Conservation (phyloP, 1,140 invertebrate species). For the Anastrepha obliqua region DNA sequence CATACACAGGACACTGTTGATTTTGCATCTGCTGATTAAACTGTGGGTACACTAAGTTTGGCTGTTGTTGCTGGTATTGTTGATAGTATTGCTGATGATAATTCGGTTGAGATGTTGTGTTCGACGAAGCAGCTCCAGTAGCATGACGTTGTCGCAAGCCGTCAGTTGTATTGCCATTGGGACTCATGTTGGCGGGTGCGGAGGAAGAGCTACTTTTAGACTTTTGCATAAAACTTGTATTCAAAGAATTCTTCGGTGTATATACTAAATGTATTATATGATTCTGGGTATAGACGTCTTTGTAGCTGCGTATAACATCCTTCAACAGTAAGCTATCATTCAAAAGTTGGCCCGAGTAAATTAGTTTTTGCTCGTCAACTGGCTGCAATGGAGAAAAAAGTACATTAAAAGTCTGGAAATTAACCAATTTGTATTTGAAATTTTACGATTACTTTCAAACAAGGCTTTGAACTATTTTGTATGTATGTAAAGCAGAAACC, state of each 20-base stretch:
- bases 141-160: constrained; percentile 74
- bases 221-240: constrained; percentile 55
- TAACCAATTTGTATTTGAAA: too few relatives aligned
- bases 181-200: constrained; percentile 60
- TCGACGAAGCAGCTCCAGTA: constrained; percentile 44
- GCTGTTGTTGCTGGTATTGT: constrained; percentile 57
- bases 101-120: not conserved
- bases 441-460: too few relatives aligned
- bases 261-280: constrained; percentile 91
- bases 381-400: constrained; percentile 76
- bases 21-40: not conserved
- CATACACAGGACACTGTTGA: constrained; percentile 29
- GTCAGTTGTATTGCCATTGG: constrained; percentile 58
- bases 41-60: constrained; percentile 16
- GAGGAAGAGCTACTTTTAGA: constrained; percentile 56
- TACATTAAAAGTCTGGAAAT: not conserved
- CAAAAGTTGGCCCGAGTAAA: constrained; percentile 92
- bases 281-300: constrained; percentile 79
- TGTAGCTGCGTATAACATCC: constrained; percentile 86
- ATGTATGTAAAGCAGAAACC: too few relatives aligned
- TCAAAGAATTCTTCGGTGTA: constrained; percentile 75
- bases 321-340: constrained; percentile 85
- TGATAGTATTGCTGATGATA: constrained; percentile 39
- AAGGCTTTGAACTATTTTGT: too few relatives aligned
- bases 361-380: constrained; percentile 88